Conservation (phyloP, 2,888 invertebrate genomes). For the Anoplius nigerrimus region DNA sequence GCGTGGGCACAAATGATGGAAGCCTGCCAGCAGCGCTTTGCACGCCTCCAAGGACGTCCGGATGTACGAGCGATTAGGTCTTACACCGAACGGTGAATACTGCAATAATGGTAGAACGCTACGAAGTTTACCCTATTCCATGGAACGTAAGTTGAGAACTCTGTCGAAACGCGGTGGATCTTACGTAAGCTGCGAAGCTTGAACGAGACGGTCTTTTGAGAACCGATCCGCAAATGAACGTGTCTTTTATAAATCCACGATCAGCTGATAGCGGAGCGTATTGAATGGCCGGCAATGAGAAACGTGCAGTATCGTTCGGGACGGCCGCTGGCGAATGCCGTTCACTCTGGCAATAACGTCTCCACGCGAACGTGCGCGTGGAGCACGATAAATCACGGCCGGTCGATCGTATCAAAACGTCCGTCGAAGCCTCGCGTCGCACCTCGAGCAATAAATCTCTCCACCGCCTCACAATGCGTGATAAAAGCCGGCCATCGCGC, state of each 20-base stretch:
- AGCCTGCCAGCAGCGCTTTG: constrained; percentile 37
- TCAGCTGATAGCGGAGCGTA: no score
- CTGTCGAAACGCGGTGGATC: no score
- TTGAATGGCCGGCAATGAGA: no score
- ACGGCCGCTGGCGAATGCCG: constrained; percentile 24
- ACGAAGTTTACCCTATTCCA: no score
- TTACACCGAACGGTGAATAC: no score
- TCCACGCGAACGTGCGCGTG: constrained; percentile 35
- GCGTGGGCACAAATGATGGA: constrained; percentile 48
- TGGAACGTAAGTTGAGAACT: no score
- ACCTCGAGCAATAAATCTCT: constrained; percentile 38
- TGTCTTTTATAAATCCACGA: no score
- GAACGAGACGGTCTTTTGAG: no score
- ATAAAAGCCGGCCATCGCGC: constrained; percentile 12
- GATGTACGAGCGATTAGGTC: no score
- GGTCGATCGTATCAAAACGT: constrained; percentile 39
- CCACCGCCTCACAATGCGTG: constrained; percentile 14
- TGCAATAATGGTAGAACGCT: no score
- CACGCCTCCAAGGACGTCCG: neutral
- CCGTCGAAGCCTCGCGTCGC: constrained; percentile 30
- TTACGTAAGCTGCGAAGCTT: no score
- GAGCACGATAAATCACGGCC: constrained; percentile 45
- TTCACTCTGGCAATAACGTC: constrained; percentile 35
- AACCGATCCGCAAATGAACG: no score
- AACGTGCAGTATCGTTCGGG: constrained; percentile 31